Evolutionary conservation across 1,140 invertebrate genomes (phyloP).

Genomic region (Liolophura sinensis): DNA sequence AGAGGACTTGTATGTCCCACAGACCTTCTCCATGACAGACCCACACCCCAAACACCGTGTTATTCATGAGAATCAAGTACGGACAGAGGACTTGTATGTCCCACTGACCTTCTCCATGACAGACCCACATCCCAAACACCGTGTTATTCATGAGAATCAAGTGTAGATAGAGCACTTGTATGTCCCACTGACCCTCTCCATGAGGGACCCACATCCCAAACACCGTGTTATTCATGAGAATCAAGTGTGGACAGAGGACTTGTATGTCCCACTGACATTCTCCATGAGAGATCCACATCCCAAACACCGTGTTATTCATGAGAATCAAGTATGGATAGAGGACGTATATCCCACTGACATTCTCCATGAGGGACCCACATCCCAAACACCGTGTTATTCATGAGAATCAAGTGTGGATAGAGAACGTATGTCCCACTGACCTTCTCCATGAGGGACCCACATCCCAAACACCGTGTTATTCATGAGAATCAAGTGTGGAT

Average conservation of each 20-base stretch:
- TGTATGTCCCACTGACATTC: slow-evolving; percentile 73
- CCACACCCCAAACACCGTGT: slow-evolving; percentile 87
- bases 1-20: slow-evolving; percentile 31
- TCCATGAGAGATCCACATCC: slow-evolving; percentile 96
- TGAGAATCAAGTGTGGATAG: too few relatives aligned
- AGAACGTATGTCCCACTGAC: slow-evolving; percentile 61
- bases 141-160: slow-evolving; percentile 86
- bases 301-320: slow-evolving; percentile 83
- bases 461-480: slow-evolving; percentile 81
- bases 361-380: slow-evolving; percentile 98
- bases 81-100: neutral
- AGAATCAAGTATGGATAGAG: too few relatives aligned
- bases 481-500: too few relatives aligned
- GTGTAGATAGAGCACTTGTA: neutral
- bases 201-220: slow-evolving; percentile 97
- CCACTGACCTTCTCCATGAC: slow-evolving; percentile 92
- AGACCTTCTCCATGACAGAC: slow-evolving; percentile 95
- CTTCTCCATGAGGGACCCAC: slow-evolving; percentile 98
- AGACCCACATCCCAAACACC: slow-evolving; percentile 89
- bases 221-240: slow-evolving; percentile 81
- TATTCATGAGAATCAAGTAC: too few relatives aligned
- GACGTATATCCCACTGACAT: slow-evolving; percentile 66
- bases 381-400: slow-evolving; percentile 83
- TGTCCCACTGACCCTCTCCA: slow-evolving; percentile 79
- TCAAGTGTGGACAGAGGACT: neutral